Conservation (phyloP, 2,888 invertebrate genomes). For the Andrena fulva region DNA sequence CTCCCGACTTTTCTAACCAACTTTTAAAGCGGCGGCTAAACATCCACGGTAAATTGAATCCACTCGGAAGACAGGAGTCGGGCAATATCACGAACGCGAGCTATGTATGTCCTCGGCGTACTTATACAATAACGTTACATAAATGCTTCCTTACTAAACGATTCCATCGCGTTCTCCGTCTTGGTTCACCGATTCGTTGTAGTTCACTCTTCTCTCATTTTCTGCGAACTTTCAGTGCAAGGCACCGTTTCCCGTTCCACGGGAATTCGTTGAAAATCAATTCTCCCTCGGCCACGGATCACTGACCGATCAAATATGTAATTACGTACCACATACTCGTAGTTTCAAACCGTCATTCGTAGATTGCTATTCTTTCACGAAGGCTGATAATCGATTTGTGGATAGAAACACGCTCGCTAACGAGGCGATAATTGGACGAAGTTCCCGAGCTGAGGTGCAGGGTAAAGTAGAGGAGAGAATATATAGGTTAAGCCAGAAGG, state of each 20-base stretch:
- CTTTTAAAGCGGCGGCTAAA: neutral
- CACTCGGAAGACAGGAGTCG: constrained; percentile 19
- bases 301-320: neutral
- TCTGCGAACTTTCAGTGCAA: neutral
- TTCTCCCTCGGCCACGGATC: neutral
- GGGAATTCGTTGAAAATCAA: neutral
- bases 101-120: constrained; percentile 25
- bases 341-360: no score
- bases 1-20: neutral
- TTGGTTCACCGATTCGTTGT: neutral
- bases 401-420: neutral
- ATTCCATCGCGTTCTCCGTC: neutral
- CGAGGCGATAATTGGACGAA: neutral
- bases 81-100: constrained; percentile 19
- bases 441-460: neutral
- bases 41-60: constrained; percentile 15
- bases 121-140: constrained; percentile 41
- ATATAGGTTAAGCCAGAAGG: neutral
- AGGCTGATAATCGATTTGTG: constrained; percentile 5
- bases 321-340: no score
- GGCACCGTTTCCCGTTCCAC: neutral
- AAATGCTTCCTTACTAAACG: neutral
- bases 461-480: neutral
- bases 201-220: neutral
- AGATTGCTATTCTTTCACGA: neutral